These are phyloP conservation scores for Gopherus evgoodei DNA, from an alignment of 2,113 vertebrate species.

Conservation along the genomic window DNA sequence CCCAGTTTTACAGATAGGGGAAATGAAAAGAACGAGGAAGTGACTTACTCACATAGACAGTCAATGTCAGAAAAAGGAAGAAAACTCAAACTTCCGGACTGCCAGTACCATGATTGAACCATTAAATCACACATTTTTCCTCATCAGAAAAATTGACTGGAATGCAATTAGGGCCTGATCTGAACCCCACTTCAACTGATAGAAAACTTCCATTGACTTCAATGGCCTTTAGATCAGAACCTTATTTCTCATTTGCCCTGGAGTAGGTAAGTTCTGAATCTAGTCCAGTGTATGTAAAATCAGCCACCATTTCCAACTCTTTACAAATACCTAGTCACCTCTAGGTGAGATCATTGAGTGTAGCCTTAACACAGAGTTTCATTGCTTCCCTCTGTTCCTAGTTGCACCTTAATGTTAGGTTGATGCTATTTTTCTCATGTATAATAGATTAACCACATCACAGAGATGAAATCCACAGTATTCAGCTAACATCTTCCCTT, in stretches of 20 bases:
- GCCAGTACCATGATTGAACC: neutral
- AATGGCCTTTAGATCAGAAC: neutral
- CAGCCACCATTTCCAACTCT: neutral
- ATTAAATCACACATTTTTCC: neutral
- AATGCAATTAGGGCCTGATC: neutral
- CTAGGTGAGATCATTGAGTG: neutral
- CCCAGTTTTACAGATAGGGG: neutral
- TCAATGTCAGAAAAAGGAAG: neutral
- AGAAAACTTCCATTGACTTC: neutral
- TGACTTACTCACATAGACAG: neutral
- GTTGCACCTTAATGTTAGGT: fast-evolving
- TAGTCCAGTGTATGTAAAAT: neutral
- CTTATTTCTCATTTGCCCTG: neutral
- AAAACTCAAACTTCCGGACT: slow-evolving; percentile 3
- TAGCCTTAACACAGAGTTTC: fast-evolving
- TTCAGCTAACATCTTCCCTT: neutral
- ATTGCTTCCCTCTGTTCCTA: fast-evolving
- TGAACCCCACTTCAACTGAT: neutral
- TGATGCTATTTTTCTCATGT: fast-evolving
- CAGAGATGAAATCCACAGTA: neutral
- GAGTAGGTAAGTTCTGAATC: neutral
- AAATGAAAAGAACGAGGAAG: slow-evolving; percentile 4
- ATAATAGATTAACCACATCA: neutral
- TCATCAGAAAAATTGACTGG: neutral
- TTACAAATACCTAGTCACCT: fast-evolving